Evolutionary conservation across 2,888 invertebrate species (phyloP).

Genomic region (Ornithoptera alexandrae): DNA sequence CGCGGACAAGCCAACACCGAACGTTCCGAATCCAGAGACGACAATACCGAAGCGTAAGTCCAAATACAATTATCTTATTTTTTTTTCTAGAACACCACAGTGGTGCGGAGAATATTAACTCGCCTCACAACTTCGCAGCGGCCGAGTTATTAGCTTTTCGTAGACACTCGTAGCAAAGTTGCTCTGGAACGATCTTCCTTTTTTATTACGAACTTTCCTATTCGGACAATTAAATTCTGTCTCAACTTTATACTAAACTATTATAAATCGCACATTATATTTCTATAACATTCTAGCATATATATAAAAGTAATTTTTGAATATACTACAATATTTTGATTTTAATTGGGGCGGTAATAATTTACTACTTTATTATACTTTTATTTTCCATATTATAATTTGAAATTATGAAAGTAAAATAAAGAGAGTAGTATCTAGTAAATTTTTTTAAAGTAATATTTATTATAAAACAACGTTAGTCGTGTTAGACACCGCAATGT

Average conservation of each 20-base stretch:
- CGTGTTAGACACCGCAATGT: too few species aligned
- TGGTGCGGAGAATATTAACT: slow-evolving; percentile 10
- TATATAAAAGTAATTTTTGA: too few species aligned
- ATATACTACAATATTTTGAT: too few species aligned
- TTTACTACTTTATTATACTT: too few species aligned
- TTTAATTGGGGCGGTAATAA: too few species aligned
- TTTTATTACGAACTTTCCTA: slow-evolving; percentile 12
- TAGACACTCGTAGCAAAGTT: slow-evolving; percentile 10
- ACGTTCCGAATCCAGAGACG: slow-evolving; percentile 82
- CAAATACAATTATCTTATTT: slow-evolving; percentile 21
- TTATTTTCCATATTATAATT: too few species aligned
- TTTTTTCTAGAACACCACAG: background rate
- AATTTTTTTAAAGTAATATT: too few species aligned
- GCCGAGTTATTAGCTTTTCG: slow-evolving; percentile 23
- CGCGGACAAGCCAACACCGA: slow-evolving; percentile 81
- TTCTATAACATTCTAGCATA: background rate
- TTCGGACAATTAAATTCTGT: slow-evolving; percentile 7
- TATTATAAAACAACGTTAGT: too few species aligned
- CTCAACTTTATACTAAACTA: background rate
- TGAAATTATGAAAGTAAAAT: too few species aligned
- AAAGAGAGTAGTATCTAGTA: too few species aligned
- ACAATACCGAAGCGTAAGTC: slow-evolving; percentile 81
- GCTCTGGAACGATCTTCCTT: slow-evolving; percentile 5
- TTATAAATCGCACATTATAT: background rate
- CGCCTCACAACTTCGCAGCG: slow-evolving; percentile 2